phyloP scores from a whole-genome alignment of 2,888 invertebrate genomes.

The Lathronympha strigana region DNA sequence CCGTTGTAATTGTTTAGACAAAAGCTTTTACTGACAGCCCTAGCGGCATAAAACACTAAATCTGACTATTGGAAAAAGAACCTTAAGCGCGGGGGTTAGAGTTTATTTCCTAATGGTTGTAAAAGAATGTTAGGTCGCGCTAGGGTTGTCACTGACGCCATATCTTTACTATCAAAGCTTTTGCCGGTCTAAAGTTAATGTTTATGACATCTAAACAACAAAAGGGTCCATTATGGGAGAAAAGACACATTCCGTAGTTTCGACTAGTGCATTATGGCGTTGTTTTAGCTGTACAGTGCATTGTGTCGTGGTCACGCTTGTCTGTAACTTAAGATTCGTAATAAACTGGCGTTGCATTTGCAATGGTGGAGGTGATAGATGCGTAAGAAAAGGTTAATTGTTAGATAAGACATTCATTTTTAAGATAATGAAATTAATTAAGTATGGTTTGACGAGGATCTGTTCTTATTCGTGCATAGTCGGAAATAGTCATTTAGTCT shows the following conservation, averaged over 20 bases:
- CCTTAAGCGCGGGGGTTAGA: slow-evolving; percentile 43
- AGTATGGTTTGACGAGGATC: too few relatives aligned
- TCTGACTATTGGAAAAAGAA: slow-evolving; percentile 43
- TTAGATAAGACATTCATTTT: too few relatives aligned
- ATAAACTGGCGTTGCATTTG: slow-evolving; percentile 29
- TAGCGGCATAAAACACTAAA: slow-evolving; percentile 47
- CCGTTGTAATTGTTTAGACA: slow-evolving; percentile 82
- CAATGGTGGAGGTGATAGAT: slow-evolving; percentile 28
- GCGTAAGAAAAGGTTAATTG: not conserved
- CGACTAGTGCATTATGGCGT: slow-evolving; percentile 62
- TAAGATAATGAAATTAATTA: too few relatives aligned
- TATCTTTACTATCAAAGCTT: slow-evolving; percentile 77
- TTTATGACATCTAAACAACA: slow-evolving; percentile 77
- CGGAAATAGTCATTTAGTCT: too few relatives aligned
- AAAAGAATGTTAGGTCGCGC: slow-evolving; percentile 42
- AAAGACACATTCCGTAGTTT: slow-evolving; percentile 69
- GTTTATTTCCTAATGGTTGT: slow-evolving; percentile 36
- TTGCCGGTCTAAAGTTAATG: slow-evolving; percentile 78
- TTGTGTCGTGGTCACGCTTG: slow-evolving; percentile 58
- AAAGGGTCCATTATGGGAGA: slow-evolving; percentile 68
- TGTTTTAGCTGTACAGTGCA: slow-evolving; percentile 52
- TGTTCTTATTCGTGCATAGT: too few relatives aligned
- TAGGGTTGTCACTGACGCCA: slow-evolving; percentile 48
- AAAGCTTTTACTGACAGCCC: slow-evolving; percentile 55
- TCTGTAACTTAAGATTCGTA: slow-evolving; percentile 41